Evolutionary conservation across 2,888 invertebrate species (phyloP).

Genomic region (Drosophila nigricruria): DNA sequence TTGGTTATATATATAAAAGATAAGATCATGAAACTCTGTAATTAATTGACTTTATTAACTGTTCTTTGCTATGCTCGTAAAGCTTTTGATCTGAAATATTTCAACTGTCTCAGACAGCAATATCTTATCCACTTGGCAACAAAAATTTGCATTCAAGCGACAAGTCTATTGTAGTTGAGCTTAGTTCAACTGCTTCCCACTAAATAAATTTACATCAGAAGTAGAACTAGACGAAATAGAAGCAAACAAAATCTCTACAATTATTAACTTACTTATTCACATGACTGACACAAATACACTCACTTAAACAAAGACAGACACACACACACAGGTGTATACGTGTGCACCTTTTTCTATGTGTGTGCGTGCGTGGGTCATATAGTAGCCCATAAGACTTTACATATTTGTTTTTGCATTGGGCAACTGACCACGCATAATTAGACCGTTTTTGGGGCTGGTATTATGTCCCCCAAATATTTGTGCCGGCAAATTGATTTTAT

Average conservation of each 20-base stretch:
- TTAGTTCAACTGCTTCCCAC: slow-evolving; percentile 14
- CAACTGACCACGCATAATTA: slow-evolving; percentile 72
- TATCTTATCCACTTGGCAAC: not conserved
- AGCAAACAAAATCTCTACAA: slow-evolving; percentile 16
- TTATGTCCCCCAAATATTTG: slow-evolving; percentile 66
- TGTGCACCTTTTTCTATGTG: slow-evolving; percentile 22
- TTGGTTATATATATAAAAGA: too few relatives aligned
- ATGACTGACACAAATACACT: slow-evolving; percentile 7
- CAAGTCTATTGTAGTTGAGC: slow-evolving; percentile 14
- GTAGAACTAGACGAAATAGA: not conserved
- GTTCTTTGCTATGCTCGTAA: not conserved
- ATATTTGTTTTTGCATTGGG: slow-evolving; percentile 34
- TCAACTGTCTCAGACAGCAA: not conserved
- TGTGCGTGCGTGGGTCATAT: slow-evolving; percentile 1
- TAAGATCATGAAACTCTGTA: too few relatives aligned
- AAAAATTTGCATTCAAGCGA: not conserved
- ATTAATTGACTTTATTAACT: too few relatives aligned
- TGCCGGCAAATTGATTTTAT: slow-evolving; percentile 65
- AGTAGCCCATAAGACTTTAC: slow-evolving; percentile 32
- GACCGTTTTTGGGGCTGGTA: slow-evolving; percentile 42
- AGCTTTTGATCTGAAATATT: not conserved
- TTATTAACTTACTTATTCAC: slow-evolving; percentile 25
- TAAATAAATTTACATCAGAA: slow-evolving; percentile 43
- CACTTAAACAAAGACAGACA: slow-evolving; percentile 6
- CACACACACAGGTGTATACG: slow-evolving; percentile 22